phyloP scores from a whole-genome alignment of 2,797 vertebrate species.

The Odontamblyopus rebecca region DNA sequence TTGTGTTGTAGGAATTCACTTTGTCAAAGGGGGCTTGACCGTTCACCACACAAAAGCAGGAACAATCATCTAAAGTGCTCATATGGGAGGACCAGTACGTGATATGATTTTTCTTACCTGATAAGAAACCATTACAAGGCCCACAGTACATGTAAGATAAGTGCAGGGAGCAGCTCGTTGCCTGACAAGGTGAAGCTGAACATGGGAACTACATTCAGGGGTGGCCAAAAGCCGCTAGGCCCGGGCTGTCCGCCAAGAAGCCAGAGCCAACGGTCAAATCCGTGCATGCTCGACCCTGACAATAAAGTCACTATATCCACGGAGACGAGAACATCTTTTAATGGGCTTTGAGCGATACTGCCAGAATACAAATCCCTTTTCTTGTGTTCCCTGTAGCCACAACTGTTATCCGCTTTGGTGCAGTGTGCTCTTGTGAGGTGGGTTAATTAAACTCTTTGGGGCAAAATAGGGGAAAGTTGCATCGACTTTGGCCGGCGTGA shows the following conservation, averaged over 20 bases:
- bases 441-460: constrained; percentile 67
- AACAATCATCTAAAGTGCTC: constrained; percentile 35
- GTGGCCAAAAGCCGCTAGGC: constrained; percentile 50
- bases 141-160: constrained; percentile 36
- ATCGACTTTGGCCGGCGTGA: constrained; percentile 47
- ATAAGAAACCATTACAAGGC: constrained; percentile 54
- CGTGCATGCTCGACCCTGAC: constrained; percentile 55
- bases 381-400: constrained; percentile 45
- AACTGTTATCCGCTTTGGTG: constrained; percentile 66
- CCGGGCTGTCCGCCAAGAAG: constrained; percentile 65
- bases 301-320: constrained; percentile 61
- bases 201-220: constrained; percentile 54
- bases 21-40: neutral
- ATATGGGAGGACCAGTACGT: constrained; percentile 24
- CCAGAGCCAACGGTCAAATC: constrained; percentile 62
- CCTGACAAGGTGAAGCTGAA: constrained; percentile 58
- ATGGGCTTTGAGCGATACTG: constrained; percentile 53
- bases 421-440: constrained; percentile 58
- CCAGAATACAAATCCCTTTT: constrained; percentile 67
- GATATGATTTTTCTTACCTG: constrained; percentile 28
- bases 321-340: constrained; percentile 67
- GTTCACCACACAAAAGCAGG: constrained; percentile 27
- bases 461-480: constrained; percentile 59
- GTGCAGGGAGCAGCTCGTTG: constrained; percentile 46
- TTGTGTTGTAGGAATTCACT: neutral